These are phyloP conservation scores for Prenolepis imparis DNA, from an alignment of 2,888 invertebrate genomes.

Conservation along the genomic window DNA sequence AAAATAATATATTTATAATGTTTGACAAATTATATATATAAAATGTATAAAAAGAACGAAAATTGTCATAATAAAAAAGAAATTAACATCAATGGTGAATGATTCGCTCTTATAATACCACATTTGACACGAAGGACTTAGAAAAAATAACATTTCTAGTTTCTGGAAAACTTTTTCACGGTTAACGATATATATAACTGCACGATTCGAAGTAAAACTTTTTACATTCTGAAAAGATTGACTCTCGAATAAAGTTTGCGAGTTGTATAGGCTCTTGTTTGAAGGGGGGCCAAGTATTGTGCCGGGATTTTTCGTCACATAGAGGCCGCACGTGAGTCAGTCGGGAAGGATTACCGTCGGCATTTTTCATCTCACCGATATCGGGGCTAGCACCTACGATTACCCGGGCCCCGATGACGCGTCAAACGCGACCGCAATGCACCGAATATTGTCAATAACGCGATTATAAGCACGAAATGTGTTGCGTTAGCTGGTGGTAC, in stretches of 20 bases:
- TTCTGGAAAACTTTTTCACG: slow-evolving; percentile 24
- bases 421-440: slow-evolving; percentile 42
- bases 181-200: slow-evolving; percentile 46
- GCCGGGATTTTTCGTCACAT: slow-evolving; percentile 49
- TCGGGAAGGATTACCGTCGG: slow-evolving; percentile 77
- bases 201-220: slow-evolving; percentile 64
- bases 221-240: slow-evolving; percentile 56
- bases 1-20: background rate
- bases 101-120: background rate
- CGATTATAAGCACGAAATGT: slow-evolving; percentile 24
- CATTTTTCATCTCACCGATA: slow-evolving; percentile 79
- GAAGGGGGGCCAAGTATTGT: slow-evolving; percentile 58
- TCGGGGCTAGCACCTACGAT: slow-evolving; percentile 69
- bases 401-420: slow-evolving; percentile 57
- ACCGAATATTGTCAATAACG: slow-evolving; percentile 59
- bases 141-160: slow-evolving; percentile 38
- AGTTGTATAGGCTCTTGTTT: slow-evolving; percentile 49
- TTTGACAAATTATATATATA: background rate
- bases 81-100: slow-evolving; percentile 4
- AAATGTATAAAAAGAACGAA: background rate
- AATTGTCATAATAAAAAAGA: background rate
- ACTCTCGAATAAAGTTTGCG: slow-evolving; percentile 58
- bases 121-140: background rate
- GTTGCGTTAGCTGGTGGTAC: background rate
- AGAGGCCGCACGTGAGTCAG: slow-evolving; percentile 65